Conservation (phyloP, 2,888 invertebrate genomes). For the Lysandra bellargus region DNA sequence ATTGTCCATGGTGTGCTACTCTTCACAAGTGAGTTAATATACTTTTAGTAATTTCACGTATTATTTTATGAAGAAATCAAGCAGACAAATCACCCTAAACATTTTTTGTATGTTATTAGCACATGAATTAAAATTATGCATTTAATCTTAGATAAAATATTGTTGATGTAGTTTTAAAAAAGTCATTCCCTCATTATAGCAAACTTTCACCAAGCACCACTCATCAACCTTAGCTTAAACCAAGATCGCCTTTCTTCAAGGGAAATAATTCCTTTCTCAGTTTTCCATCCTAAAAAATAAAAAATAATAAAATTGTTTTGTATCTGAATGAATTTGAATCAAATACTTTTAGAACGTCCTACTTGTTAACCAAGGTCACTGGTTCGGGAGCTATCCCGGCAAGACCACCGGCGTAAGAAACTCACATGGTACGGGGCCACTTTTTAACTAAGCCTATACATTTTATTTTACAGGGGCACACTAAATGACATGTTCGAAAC, state of each 20-base stretch:
- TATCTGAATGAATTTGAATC: no score
- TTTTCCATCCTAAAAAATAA: no score
- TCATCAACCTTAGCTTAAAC: background rate
- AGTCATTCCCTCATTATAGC: background rate
- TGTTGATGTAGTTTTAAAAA: background rate
- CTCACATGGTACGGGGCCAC: no score
- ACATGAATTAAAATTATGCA: no score
- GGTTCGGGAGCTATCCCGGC: no score
- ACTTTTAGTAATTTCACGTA: background rate
- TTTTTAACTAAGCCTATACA: background rate
- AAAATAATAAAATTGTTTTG: no score
- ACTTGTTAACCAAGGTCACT: no score
- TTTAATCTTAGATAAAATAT: no score
- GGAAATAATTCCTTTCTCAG: no score
- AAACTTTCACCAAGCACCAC: background rate
- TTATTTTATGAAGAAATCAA: background rate
- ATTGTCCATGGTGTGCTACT: slow-evolving; percentile 39
- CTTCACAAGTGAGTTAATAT: slow-evolving; percentile 39
- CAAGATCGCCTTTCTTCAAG: no score
- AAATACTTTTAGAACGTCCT: no score
- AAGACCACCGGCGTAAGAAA: no score
- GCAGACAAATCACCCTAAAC: background rate
- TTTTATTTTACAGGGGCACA: background rate
- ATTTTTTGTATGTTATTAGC: background rate
- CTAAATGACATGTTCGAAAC: background rate